phyloP scores from a whole-genome alignment of 1,140 invertebrate genomes.

The Amphibalanus amphitrite region DNA sequence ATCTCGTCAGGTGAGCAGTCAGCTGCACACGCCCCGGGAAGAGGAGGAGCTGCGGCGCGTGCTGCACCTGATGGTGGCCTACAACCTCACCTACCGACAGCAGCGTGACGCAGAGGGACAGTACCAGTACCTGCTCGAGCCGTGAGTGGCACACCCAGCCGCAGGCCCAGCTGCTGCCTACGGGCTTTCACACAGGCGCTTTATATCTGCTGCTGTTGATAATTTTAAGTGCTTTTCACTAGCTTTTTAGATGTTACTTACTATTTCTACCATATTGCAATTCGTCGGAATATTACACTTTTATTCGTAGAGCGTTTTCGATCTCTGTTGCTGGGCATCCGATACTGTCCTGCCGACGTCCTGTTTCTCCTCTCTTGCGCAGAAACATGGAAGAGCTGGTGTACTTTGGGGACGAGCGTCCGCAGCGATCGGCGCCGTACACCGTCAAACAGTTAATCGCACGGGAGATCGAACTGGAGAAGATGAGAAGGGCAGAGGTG shows the following conservation, averaged over 20 bases:
- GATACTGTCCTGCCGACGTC: no score
- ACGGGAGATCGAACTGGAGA: conserved; percentile 53
- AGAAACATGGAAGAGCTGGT: conserved; percentile 36
- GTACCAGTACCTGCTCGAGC: conserved; percentile 64
- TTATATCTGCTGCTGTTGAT: no score
- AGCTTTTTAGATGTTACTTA: no score
- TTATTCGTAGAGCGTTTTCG: background rate
- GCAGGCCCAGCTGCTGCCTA: no score
- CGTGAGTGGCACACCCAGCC: conserved; percentile 39
- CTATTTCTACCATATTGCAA: background rate
- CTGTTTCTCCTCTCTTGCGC: no score
- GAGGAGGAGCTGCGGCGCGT: conserved; percentile 47
- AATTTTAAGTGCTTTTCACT: no score
- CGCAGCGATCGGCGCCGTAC: conserved; percentile 35
- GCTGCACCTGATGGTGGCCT: conserved; percentile 71
- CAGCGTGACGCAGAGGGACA: conserved; percentile 54
- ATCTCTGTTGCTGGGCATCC: no score
- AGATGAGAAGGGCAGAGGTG: conserved; percentile 38
- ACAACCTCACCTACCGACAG: conserved; percentile 71
- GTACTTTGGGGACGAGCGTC: conserved; percentile 28
- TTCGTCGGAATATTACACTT: no score
- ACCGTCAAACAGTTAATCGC: conserved; percentile 56
- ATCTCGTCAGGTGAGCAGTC: conserved; percentile 35
- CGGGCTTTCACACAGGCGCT: no score
- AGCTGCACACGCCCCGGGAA: conserved; percentile 59